Evolutionary conservation across 2,113 vertebrate genomes (phyloP).

Genomic region (Sakesphorus luctuosus): DNA sequence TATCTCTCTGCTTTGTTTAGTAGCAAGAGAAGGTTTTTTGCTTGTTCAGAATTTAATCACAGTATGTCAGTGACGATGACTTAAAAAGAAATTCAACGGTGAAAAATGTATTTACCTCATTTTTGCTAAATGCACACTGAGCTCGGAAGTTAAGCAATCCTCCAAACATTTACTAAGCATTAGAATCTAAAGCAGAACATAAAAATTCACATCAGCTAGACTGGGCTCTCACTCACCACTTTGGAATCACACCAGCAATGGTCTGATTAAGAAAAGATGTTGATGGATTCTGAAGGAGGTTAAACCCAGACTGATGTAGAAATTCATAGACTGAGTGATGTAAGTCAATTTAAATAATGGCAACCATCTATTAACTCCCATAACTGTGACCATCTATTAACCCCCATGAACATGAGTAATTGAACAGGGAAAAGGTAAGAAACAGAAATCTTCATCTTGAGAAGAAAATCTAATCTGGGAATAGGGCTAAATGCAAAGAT

Average conservation of each 20-base stretch:
- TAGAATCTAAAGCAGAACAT: neutral
- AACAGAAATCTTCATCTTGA: neutral
- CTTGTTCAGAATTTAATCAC: neutral
- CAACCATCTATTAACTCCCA: neutral
- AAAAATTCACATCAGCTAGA: neutral
- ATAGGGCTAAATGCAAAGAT: neutral
- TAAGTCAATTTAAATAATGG: slow-evolving; percentile 2
- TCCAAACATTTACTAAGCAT: neutral
- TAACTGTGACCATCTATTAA: neutral
- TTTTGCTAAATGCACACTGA: neutral
- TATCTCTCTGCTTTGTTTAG: neutral
- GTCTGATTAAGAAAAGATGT: neutral
- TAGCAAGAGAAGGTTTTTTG: neutral
- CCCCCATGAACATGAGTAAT: neutral
- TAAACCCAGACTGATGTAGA: slow-evolving; percentile 1
- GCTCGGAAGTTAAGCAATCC: neutral
- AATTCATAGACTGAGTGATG: slow-evolving; percentile 7
- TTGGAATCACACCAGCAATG: neutral
- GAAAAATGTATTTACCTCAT: neutral
- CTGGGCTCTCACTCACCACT: neutral
- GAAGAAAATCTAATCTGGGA: neutral
- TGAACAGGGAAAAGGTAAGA: neutral
- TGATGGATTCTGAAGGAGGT: neutral
- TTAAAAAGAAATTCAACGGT: neutral
- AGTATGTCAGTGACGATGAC: neutral